Conservation (phyloP, 92 coral and sea anemone genomes). For the Pocillopora meandrina region DNA sequence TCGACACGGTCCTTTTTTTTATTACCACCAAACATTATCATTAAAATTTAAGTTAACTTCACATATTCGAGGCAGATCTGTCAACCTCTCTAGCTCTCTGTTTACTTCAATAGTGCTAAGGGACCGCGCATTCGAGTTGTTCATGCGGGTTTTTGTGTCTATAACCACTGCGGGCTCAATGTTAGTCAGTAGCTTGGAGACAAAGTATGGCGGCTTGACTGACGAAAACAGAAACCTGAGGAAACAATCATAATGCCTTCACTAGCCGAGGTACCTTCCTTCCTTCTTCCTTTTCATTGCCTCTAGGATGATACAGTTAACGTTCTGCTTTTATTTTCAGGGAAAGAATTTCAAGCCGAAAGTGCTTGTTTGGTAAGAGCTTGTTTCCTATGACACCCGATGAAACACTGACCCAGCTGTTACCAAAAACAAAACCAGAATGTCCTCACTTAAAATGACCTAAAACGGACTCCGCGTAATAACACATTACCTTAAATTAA, state of each 20-base stretch:
- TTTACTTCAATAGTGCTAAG: slow-evolving; percentile 14
- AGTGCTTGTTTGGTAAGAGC: slow-evolving; percentile 76
- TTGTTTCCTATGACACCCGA: too few species aligned
- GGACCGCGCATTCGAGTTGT: slow-evolving; percentile 34
- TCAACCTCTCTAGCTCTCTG: slow-evolving; percentile 39
- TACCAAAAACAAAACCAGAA: too few species aligned
- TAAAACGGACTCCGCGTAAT: too few species aligned
- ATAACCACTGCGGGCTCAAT: slow-evolving; percentile 54
- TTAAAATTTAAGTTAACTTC: background rate
- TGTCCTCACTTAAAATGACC: too few species aligned
- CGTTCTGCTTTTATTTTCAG: slow-evolving; percentile 12
- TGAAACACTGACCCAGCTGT: too few species aligned
- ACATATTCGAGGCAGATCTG: background rate
- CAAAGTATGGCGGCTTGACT: slow-evolving; percentile 59
- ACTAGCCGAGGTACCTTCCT: slow-evolving; percentile 48
- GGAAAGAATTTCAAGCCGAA: slow-evolving; percentile 69
- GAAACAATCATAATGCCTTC: slow-evolving; percentile 66
- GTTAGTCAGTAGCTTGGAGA: slow-evolving; percentile 56
- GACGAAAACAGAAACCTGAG: background rate
- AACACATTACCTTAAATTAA: too few species aligned
- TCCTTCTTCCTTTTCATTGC: background rate
- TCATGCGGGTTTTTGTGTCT: background rate
- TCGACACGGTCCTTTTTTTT: slow-evolving; percentile 66
- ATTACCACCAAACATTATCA: slow-evolving; percentile 75
- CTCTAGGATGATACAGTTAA: background rate